Evolutionary conservation across 2,113 vertebrate species (phyloP), one percentile per base, ranked within the genome.

Genomic region (Mesoclemmys tuberculata): DNA sequence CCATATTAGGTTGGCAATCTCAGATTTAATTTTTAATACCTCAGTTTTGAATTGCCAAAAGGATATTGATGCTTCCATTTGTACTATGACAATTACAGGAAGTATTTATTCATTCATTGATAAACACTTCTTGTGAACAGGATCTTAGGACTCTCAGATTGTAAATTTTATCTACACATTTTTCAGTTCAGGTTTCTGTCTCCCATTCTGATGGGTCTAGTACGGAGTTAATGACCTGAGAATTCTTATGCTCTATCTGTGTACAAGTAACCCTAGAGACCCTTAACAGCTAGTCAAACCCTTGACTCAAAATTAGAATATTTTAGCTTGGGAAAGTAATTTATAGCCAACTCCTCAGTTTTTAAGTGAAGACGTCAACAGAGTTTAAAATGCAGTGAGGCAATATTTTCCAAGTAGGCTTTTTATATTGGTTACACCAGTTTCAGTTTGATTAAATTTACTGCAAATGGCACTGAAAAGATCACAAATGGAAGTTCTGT

Each of bases 261-360:
- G 92, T 80, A 85, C 16, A 85, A 92, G 94, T 94, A 85, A 5
- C 95, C 94, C 96, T 31, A 96, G 95, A 97, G 97, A 94, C 96
- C 97, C 95, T 95, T 97, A 97, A 95, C 85, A 94, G 95, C 92
- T 96, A 92, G 46, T 82, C 71, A 88, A 94, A 95, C 88, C 89
- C 95, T 96, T 90, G 96, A 92, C 94, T 90, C 90, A 92, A 91
- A 88, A 79, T 82, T 89, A 0, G 0, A 52, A 85, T 79, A 71
- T 49, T 85, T 55, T 56, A 41, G 80, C 85, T 68, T 68, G 35
- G 61, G 31, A 68, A 52, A 86, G 38, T 24, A 93, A 18, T 31
- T 68, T 68, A 68, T 35, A n/a, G 18, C 35, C 61, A 68, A n/a
- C 16, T 68, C 16, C 16, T 7, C 35, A 68, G 35, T 68, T 64